These are phyloP conservation scores for Apantesis nais DNA, from an alignment of 2,888 invertebrate species.

Conservation along the genomic window DNA sequence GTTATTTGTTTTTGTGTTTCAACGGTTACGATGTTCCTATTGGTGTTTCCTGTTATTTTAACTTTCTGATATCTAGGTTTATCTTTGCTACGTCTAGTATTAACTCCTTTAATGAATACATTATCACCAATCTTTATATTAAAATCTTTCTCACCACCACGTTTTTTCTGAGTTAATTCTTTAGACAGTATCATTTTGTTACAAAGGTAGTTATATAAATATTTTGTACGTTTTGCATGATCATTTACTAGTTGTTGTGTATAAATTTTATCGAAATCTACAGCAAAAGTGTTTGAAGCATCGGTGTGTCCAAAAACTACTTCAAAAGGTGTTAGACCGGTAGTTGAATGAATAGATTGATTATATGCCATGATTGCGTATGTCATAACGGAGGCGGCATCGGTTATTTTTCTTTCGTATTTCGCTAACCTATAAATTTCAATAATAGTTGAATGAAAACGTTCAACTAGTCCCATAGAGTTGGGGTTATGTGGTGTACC, in stretches of 20 bases:
- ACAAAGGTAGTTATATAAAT: background rate
- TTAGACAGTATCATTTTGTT: background rate
- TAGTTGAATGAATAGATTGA: no score
- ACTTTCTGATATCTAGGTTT: background rate
- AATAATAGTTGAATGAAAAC: background rate
- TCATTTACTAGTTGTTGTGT: background rate
- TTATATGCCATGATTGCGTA: conserved; percentile 1
- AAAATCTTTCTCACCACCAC: background rate
- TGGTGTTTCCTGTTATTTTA: background rate
- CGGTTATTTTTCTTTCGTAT: conserved; percentile 1
- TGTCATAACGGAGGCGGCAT: background rate
- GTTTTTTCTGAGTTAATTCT: background rate
- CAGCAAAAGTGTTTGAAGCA: background rate
- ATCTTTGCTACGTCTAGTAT: background rate
- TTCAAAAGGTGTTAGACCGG: background rate
- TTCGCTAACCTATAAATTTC: conserved; percentile 1
- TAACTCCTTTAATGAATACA: background rate
- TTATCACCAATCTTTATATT: background rate
- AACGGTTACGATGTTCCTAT: background rate
- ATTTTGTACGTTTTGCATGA: background rate
- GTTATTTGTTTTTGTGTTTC: background rate
- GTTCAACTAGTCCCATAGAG: background rate
- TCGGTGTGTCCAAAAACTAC: conserved; percentile 1
- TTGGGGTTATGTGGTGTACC: background rate
- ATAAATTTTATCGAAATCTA: background rate